Percentiles rank a stretch among this genome's conserved stretches.
These are phyloP conservation scores for Ectropis crepuscularia DNA, from an alignment of 2,888 invertebrate species.

Conservation along the genomic window DNA sequence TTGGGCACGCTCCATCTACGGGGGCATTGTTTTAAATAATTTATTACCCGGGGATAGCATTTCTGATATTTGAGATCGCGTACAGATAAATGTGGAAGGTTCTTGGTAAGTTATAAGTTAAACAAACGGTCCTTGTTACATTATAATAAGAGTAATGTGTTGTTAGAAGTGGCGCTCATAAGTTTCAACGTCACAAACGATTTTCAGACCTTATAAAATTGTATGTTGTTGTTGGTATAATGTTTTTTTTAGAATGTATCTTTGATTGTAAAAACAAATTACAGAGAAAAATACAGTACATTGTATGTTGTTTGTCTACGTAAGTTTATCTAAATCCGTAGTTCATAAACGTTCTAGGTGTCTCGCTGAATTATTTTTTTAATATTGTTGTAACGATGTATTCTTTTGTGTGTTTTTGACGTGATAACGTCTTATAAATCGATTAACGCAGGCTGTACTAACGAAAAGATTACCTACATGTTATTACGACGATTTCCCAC, in stretches of 20 bases:
- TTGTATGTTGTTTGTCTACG: no score
- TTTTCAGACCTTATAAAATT: no score
- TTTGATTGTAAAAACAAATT: neutral
- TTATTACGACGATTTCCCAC: no score
- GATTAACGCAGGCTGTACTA: no score
- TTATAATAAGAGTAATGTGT: neutral
- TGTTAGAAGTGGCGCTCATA: slow-evolving; percentile 3
- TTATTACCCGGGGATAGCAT: slow-evolving; percentile 45
- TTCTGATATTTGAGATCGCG: slow-evolving; percentile 40
- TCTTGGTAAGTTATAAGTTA: slow-evolving; percentile 11
- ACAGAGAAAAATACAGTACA: no score
- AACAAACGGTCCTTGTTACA: slow-evolving; percentile 10
- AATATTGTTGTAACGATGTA: no score
- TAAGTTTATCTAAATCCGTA: no score
- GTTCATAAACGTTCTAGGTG: no score
- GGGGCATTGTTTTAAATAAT: slow-evolving; percentile 54
- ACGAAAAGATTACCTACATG: no score
- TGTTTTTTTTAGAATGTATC: neutral
- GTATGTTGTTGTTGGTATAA: neutral
- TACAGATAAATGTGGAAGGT: slow-evolving; percentile 20
- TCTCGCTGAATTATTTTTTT: no score
- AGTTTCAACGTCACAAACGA: neutral
- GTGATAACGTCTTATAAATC: no score
- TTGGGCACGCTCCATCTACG: slow-evolving; percentile 50
- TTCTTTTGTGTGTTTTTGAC: no score